Base-by-base conservation (phyloP, 2,113 vertebrate species). In the Paedocypris sp. region DNA sequence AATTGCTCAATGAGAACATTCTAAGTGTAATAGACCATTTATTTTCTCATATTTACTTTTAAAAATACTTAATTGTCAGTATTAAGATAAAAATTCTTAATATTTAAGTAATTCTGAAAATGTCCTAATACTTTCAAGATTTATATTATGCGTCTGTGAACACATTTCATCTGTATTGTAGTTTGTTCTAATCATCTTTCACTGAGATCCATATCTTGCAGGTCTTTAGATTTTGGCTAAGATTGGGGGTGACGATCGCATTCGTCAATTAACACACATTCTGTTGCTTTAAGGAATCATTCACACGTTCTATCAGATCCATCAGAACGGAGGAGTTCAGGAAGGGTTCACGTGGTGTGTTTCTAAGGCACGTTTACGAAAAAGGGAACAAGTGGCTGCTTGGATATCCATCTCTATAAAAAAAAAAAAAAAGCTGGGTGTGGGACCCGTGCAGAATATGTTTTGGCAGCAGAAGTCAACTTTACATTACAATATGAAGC, bases 361-460 rank as follows among this genome's bases (percentile, higher is more conserved):
- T 29, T 48, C 31, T 16, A 49, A 50, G 69, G 38, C 29, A 46
- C n/a, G n/a, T n/a, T n/a, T n/a, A n/a, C n/a, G n/a, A 16, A 32
- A 16, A 56, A 62, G 33, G 39, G 62, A 73, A 52, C 69, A 60
- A 75, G 64, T 70, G 77, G 72, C 69, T 73, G 71, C 65, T 39
- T 67, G 72, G 80, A 82, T 75, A 81, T 86, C 77, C 72, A 75
- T 82, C 83, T 80, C 72, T 76, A 78, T 80, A 79, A 73, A 81
- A 82, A 83, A 77, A 83, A 76, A 79, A 73, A 81, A 82, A 83
- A 77, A 83, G 77, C 67, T 82, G 75, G 56, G 72, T 60, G 67
- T 63, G 60, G 73, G 66, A 65, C 57, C 50, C 67, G 33, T 9
- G 13, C 49, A 71, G 67, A 28, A 66, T 38, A 71, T 79, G 70